Percentiles rank a stretch among this genome's conserved stretches.
phyloP scores from a whole-genome alignment of 23 tunicate genomes.

The Clavelina lepadiformis region DNA sequence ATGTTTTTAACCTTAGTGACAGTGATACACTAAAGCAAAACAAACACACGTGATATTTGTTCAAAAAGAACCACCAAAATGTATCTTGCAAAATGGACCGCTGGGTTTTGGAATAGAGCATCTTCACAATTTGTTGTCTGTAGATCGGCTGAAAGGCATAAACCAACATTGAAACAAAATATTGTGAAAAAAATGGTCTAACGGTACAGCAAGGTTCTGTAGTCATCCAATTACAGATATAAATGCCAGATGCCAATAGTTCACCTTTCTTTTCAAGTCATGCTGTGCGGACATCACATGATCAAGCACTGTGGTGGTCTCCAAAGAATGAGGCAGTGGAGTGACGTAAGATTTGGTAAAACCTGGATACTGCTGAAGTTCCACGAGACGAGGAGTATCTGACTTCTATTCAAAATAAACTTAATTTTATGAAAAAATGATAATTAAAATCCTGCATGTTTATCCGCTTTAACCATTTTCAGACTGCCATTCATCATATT shows the following conservation, averaged over 20 bases:
- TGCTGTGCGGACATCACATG: slow-evolving; percentile 60
- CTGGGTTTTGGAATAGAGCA: slow-evolving; percentile 60
- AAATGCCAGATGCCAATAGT: no score
- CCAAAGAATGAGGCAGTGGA: slow-evolving; percentile 72
- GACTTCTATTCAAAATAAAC: no score
- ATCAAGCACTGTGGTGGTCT: slow-evolving; percentile 49
- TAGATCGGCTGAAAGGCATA: slow-evolving; percentile 38
- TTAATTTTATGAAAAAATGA: no score
- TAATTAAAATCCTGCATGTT: no score
- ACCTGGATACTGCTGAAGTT: slow-evolving; percentile 87
- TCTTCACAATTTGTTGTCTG: slow-evolving; percentile 20
- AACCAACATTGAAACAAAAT: no score
- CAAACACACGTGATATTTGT: slow-evolving; percentile 60
- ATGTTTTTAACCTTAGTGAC: no score
- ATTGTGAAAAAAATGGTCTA: no score
- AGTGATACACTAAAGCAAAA: background rate
- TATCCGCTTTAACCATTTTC: no score
- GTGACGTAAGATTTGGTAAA: slow-evolving; percentile 25
- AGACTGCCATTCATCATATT: no score
- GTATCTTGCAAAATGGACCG: slow-evolving; percentile 61
- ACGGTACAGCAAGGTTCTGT: no score
- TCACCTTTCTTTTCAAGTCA: slow-evolving; percentile 53
- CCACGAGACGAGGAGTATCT: slow-evolving; percentile 81
- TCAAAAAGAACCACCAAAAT: slow-evolving; percentile 87
- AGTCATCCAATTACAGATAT: no score